Base-by-base conservation (phyloP, 1,140 invertebrate species). In the Pseudoatta argentina region DNA sequence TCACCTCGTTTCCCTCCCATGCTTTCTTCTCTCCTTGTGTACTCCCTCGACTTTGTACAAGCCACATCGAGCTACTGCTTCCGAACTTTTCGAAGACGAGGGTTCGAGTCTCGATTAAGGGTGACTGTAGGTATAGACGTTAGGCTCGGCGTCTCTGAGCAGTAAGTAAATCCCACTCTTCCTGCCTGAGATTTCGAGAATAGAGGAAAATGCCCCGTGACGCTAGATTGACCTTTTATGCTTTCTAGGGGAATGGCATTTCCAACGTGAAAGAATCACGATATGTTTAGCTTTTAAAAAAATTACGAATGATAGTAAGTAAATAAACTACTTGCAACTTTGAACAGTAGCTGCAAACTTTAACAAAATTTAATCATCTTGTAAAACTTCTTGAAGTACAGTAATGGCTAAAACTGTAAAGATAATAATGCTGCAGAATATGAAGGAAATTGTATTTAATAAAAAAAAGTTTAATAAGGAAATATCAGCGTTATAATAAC, bases 31-130 rank as follows among this genome's bases (percentile, higher is more conserved):
- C 55, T 73, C 14, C 18, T 51, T 30, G 16, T 39, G 21, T 82
- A 53, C 18, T 57, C 51, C 67, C 77, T 39, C 81, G 81, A 77
- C 14, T 77, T 66, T 71, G 72, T 83, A 83, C 79, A 87, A 85
- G 82, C 69, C 78, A 53, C 63, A 71, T 55, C 55, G 72, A 85
- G 27, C 85, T 71, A 30, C 71, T 51, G 77, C 63, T 76, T 44
- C 72, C 53, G 53, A 88, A 88, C 57, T 88, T 88, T 85, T 88
- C 71, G 48, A 72, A 87, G 78, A 76, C 78, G 79, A 72, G 87
- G 87, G 79, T 88, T 87, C 64, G 72, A 69, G 69, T 21, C 86
- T 83, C 86, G 78, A 88, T 88, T 87, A 87, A 83, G 72, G 71
- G 64, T 59, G 64, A 73, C 75, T 73, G 69, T 86, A 79, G 85